These are phyloP conservation scores for Callipepla squamata DNA, from an alignment of 2,113 vertebrate genomes.

Conservation along the genomic window DNA sequence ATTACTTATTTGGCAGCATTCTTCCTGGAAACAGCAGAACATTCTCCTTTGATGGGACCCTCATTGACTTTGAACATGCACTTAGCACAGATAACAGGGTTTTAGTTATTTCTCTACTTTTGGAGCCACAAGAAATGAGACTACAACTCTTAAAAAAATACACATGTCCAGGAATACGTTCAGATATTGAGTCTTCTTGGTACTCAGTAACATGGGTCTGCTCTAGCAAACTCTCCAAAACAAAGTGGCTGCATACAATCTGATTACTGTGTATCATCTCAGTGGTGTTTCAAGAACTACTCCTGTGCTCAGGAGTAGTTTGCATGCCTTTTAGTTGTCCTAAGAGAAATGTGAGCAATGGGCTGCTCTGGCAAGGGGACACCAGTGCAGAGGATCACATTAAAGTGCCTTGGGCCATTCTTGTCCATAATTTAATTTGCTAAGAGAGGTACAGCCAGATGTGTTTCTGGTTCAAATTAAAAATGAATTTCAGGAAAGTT, in stretches of 20 bases:
- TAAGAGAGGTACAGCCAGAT: background rate
- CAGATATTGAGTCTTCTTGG: background rate
- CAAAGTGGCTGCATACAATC: background rate
- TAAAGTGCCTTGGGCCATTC: background rate
- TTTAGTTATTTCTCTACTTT: background rate
- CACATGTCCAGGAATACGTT: rapidly evolving
- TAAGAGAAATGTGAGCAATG: background rate
- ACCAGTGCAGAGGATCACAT: background rate
- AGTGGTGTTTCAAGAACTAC: background rate
- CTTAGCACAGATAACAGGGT: background rate
- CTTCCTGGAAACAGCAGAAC: background rate
- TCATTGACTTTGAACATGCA: background rate
- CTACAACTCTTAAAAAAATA: background rate
- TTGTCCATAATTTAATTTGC: background rate
- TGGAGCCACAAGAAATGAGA: background rate
- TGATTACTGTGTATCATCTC: background rate
- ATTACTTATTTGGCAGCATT: background rate
- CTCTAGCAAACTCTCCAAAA: background rate
- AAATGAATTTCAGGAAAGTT: background rate
- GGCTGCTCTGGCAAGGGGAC: background rate
- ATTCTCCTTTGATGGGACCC: background rate
- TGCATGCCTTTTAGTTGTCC: background rate
- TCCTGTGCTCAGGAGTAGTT: background rate
- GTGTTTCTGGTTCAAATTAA: background rate
- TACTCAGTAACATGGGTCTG: background rate